Conservation (phyloP, 23 tunicate genomes). For the Ciona savignyi region DNA sequence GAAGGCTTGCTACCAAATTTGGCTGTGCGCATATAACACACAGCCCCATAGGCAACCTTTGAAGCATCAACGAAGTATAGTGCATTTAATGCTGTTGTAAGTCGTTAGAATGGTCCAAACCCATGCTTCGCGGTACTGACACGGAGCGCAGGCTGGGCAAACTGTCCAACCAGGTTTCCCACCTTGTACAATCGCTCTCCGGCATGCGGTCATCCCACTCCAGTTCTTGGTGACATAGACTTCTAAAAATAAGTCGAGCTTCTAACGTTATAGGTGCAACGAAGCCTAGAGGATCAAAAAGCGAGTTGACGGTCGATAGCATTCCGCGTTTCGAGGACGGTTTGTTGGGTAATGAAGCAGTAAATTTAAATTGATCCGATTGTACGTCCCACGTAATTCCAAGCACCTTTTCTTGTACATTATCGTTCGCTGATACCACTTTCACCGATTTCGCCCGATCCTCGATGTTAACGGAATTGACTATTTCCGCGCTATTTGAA, state of each 20-base stretch:
- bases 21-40: constrained; percentile 21
- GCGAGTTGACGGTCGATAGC: constrained; percentile 2
- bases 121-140: no score
- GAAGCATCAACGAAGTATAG: no score
- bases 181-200: not conserved
- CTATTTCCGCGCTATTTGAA: not conserved
- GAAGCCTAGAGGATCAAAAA: constrained; percentile 15
- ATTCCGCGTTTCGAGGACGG: constrained; percentile 17
- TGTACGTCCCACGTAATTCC: constrained; percentile 18
- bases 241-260: not conserved
- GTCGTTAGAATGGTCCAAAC: no score
- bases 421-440: no score
- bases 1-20: no score
- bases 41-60: constrained; percentile 23
- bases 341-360: not conserved
- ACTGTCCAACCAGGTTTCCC: no score
- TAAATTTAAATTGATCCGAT: constrained; percentile 5
- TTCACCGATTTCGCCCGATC: constrained; percentile 14
- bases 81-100: no score
- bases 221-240: not conserved
- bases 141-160: no score
- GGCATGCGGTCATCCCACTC: constrained; percentile 32
- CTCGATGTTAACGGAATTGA: not conserved
- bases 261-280: constrained; percentile 1
- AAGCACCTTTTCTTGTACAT: constrained; percentile 9